Conservation (phyloP, 2,888 invertebrate species). For the Torymus tubicola region DNA sequence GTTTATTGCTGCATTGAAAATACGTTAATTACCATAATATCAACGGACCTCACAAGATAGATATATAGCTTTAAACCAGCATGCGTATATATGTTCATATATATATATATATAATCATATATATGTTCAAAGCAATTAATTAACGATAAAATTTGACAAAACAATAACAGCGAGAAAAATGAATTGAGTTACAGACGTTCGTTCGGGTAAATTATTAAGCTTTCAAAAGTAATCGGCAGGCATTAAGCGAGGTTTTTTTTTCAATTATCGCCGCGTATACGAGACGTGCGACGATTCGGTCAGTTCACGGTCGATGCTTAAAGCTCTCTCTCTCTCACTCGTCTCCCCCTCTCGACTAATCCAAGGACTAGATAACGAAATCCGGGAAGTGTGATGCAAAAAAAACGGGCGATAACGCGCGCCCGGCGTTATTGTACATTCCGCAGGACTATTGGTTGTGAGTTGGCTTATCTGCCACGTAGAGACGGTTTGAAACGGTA, state of each 20-base stretch:
- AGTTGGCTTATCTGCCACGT: slow-evolving; percentile 14
- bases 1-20: too few species aligned
- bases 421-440: slow-evolving; percentile 39
- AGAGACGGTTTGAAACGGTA: not conserved
- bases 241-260: slow-evolving; percentile 32
- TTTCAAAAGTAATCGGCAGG: slow-evolving; percentile 6
- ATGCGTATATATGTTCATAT: too few species aligned
- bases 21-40: too few species aligned
- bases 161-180: too few species aligned
- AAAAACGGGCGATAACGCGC: slow-evolving; percentile 43
- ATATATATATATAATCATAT: too few species aligned
- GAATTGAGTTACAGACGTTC: too few species aligned
- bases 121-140: too few species aligned
- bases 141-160: too few species aligned
- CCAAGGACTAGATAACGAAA: slow-evolving; percentile 58
- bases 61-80: too few species aligned
- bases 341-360: slow-evolving; percentile 39
- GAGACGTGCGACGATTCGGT: not conserved
- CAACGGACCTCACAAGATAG: too few species aligned
- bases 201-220: not conserved
- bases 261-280: slow-evolving; percentile 27
- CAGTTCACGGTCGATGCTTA: slow-evolving; percentile 16
- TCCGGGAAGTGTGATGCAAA: slow-evolving; percentile 55
- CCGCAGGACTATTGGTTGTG: slow-evolving; percentile 47
- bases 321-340: not conserved